A percentile compares a stretch with the other conserved stretches of the same genome.
Evolutionary conservation across 2,797 vertebrate genomes (phyloP).

Genomic region (Dromococcyx pavoninus): DNA sequence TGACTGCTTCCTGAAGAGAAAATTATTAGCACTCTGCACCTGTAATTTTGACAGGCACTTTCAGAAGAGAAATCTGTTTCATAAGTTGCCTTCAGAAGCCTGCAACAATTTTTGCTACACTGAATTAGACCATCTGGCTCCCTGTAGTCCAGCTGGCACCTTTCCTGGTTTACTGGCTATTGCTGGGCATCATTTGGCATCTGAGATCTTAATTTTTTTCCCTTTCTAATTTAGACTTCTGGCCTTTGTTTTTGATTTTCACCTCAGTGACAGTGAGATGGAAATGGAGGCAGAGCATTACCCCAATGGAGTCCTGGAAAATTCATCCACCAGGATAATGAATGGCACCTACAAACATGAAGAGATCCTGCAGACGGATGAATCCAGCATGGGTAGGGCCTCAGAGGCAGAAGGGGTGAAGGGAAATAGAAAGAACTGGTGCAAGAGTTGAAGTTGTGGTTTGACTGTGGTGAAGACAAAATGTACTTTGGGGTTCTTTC

Average conservation of each 20-base stretch:
- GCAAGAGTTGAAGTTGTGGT: neutral
- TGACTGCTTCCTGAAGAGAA: neutral
- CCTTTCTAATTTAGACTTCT: neutral
- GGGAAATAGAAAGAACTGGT: neutral
- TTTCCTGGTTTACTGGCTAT: neutral
- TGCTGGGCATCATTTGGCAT: neutral
- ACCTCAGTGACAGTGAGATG: conserved; percentile 93
- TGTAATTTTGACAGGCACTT: neutral
- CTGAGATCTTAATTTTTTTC: neutral
- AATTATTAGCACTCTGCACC: neutral
- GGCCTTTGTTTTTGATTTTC: neutral
- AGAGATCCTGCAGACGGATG: conserved; percentile 92
- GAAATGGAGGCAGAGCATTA: conserved; percentile 96
- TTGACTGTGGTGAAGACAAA: neutral
- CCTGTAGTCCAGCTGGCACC: neutral
- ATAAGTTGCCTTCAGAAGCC: neutral
- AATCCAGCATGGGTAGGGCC: conserved; percentile 89
- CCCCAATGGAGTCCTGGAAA: conserved; percentile 90
- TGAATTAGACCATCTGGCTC: neutral
- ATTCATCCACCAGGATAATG: conserved; percentile 89
- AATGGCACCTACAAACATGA: conserved; percentile 97
- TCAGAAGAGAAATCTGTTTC: neutral
- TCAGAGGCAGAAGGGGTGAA: neutral
- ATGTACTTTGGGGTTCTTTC: neutral
- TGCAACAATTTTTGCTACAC: neutral